Base-by-base conservation (phyloP, 2,888 invertebrate genomes). In the Holacanthella duospinosa region DNA sequence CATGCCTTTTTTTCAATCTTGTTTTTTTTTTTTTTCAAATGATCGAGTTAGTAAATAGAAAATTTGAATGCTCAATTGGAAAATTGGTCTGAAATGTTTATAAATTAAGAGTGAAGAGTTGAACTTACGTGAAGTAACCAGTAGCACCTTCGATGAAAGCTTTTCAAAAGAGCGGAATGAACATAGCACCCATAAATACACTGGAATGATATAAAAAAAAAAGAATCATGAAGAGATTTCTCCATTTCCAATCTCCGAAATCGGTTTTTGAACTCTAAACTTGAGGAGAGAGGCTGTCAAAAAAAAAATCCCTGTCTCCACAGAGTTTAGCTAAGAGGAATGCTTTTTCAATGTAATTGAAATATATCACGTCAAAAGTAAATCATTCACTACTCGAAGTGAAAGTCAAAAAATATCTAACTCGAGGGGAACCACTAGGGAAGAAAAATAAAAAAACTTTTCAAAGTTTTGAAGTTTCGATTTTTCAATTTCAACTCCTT, bases 151-250 rank as follows among this genome's bases (percentile, higher is more conserved):
- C 97, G 85, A 80, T 99, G 97, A 82, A 99, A 99, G 70, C 96
- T 96, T 65, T 96, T 95, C 75, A 99, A 82, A 76, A 99, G 93
- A 69, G 97, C 96, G 63, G 97, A 97, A 82, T 97, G 97, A 69
- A 96, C 96, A 81, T 99, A 99, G 78, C 96, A 96, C 64, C 96
- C 97, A 80, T 95, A 95, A 77, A 97, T 96, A 78, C 93, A 92
- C 88, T 94, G 75, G 36, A 36, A 36, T n/a, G 21, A 48, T 16
- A 48, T 4, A 48, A 21, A 48, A 48, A 48, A 21, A 12, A 36
- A 36, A 36, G 16, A 16, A 36, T n/a, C n/a, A n/a, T n/a, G n/a
- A n/a, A n/a, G n/a, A n/a, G n/a, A n/a, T n/a, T n/a, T n/a, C n/a
- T n/a, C n/a, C n/a, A n/a, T n/a, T n/a, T n/a, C n/a, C n/a, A n/a